Evolutionary conservation across 2,888 invertebrate species (phyloP).

Genomic region (Lasioglossum marginatum): DNA sequence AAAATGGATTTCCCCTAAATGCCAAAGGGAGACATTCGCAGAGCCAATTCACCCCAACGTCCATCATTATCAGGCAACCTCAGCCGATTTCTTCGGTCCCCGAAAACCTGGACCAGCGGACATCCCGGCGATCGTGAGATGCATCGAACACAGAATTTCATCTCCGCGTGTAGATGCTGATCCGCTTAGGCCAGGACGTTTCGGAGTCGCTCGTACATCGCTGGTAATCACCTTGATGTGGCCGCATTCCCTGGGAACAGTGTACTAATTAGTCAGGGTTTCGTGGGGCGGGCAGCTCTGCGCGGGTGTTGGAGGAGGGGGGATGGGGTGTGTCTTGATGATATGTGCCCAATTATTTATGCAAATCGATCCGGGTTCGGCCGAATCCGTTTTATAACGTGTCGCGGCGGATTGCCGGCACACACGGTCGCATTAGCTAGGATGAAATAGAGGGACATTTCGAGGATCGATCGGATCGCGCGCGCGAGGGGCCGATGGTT

Average conservation of each 20-base stretch:
- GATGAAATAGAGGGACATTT: slow-evolving; percentile 69
- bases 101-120: neutral
- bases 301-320: neutral
- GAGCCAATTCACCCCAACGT: neutral
- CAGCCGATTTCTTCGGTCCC: neutral
- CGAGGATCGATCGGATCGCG: slow-evolving; percentile 65
- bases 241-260: slow-evolving; percentile 22
- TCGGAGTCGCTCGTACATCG: slow-evolving; percentile 11
- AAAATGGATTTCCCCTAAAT: neutral
- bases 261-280: slow-evolving; percentile 61
- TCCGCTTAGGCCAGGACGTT: slow-evolving; percentile 15
- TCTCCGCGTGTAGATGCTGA: neutral
- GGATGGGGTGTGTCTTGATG: slow-evolving; percentile 52
- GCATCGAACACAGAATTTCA: slow-evolving; percentile 6
- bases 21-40: neutral
- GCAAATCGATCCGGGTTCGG: slow-evolving; percentile 62
- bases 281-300: neutral
- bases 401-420: slow-evolving; percentile 24
- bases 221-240: slow-evolving; percentile 49
- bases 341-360: slow-evolving; percentile 70
- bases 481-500: slow-evolving; percentile 43
- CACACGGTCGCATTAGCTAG: slow-evolving; percentile 65
- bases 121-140: neutral
- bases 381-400: slow-evolving; percentile 64
- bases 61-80: neutral